These are phyloP conservation scores for Spongilla lacustris DNA, from an alignment of 37 sponge, comb jelly and placozoan genomes.

Conservation along the genomic window DNA sequence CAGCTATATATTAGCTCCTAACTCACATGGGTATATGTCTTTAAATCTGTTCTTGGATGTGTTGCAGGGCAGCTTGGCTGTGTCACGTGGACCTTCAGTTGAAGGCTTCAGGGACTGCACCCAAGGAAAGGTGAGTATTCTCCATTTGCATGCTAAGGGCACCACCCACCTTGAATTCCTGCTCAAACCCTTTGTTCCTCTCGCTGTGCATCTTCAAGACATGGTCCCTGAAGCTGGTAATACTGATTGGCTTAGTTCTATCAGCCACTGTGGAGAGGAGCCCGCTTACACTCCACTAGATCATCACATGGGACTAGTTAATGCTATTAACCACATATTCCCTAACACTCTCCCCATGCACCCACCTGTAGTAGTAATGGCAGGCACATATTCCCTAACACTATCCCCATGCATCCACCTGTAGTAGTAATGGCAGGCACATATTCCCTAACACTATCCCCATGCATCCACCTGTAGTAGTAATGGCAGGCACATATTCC, in stretches of 20 bases:
- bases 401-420: background rate
- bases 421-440: too few species aligned
- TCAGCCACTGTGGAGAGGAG: slow-evolving; percentile 38
- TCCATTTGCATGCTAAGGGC: background rate
- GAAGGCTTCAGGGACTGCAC: background rate
- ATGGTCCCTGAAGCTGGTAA: slow-evolving; percentile 70
- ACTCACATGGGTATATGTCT: slow-evolving; percentile 20
- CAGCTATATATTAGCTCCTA: too few species aligned
- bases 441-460: background rate
- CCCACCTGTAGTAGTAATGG: background rate
- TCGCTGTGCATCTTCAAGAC: slow-evolving; percentile 63
- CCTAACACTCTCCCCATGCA: background rate
- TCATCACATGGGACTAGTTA: background rate
- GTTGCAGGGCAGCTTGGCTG: background rate
- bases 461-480: background rate
- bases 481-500: background rate
- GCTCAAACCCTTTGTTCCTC: slow-evolving; percentile 74
- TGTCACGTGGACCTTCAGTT: background rate
- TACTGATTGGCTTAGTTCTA: slow-evolving; percentile 45
- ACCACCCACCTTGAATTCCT: slow-evolving; percentile 74
- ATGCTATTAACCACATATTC: background rate
- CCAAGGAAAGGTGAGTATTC: background rate
- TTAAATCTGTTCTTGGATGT: background rate
- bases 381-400: background rate
- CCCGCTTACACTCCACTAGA: background rate